Base-by-base conservation (phyloP, 2,797 vertebrate genomes). In the Buphagus erythrorhynchus region DNA sequence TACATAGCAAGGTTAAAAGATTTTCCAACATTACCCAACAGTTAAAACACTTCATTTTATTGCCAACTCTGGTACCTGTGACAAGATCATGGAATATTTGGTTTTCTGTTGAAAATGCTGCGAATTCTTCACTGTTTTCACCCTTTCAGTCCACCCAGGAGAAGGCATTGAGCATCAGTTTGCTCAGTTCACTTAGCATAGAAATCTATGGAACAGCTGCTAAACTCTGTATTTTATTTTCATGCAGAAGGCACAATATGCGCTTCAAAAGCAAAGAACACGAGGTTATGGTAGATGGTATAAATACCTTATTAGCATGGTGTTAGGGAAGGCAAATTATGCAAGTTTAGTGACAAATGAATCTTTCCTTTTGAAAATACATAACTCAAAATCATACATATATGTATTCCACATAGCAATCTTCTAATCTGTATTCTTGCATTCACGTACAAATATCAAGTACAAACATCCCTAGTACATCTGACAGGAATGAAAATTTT, bases 371-470 rank as follows among this genome's bases (percentile, higher is more conserved):
- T 46, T 31, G 11, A 31, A 87, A 85, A 63, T 15, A 59, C 2
- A 1, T 22, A 61, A 67, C 28, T 62, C 71, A 46, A 54, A 76
- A 3, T 8, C 16, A 73, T 38, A 54, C 9, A 31, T 9, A 3
- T 3, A 48, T 6, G 11, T 4, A 74, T 77, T 51, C 16, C 33
- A 61, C 19, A 16, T 19, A 20, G 28, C 4, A 6, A 12, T 26
- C 21, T 69, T 52, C 35, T 17, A 5, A 67, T 52, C 28, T 10
- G 16, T 19, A 13, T 43, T 84, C 38, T 49, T 61, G 9, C 42
- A 38, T 16, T 92, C 20, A 42, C 0, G 3, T n/a, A 57, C 26
- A 66, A 55, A 21, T 3, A 13, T 6, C 5, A 58, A 0, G 2
- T 36, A 68, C 15, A 76, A 76, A 85, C 31, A 85, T 9, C 8